Conservation (phyloP, 2,113 vertebrate genomes). For the Nothocercus julius region DNA sequence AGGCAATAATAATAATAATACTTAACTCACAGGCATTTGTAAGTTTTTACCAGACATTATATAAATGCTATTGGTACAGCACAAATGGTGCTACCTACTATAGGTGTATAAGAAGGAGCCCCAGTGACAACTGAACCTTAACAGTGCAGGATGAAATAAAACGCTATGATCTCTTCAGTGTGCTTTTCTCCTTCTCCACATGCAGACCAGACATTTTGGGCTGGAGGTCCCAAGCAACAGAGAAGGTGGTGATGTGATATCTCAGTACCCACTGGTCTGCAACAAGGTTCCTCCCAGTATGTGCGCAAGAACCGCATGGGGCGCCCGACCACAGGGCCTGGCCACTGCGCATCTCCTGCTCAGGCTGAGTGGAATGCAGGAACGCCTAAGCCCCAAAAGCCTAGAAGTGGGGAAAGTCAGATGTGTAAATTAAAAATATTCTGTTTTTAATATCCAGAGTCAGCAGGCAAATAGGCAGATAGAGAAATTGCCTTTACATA, state of each 20-base stretch:
- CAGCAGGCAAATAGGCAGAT: background rate
- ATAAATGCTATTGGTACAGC: background rate
- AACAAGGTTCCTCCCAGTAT: background rate
- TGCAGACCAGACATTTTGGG: background rate
- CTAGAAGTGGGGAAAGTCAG: background rate
- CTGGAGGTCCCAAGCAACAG: fast-evolving
- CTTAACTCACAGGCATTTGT: background rate
- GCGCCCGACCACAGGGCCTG: background rate
- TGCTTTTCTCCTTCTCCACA: background rate
- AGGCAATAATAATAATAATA: background rate
- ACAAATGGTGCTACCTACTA: background rate
- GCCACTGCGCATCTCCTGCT: background rate
- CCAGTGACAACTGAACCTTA: background rate
- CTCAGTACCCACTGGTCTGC: fast-evolving
- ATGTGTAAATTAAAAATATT: background rate
- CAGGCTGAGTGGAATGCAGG: background rate
- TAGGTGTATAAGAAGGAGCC: background rate
- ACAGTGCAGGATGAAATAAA: background rate
- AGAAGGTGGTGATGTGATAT: background rate
- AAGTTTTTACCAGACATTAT: background rate
- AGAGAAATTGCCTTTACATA: background rate
- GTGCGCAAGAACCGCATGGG: background rate
- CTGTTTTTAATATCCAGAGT: background rate
- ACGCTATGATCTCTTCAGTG: background rate
- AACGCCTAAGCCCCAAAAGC: background rate